Percentiles rank a stretch among this genome's conserved stretches.
Evolutionary conservation across 1,140 invertebrate genomes (phyloP).

Genomic region (Harlomillsia oculata): DNA sequence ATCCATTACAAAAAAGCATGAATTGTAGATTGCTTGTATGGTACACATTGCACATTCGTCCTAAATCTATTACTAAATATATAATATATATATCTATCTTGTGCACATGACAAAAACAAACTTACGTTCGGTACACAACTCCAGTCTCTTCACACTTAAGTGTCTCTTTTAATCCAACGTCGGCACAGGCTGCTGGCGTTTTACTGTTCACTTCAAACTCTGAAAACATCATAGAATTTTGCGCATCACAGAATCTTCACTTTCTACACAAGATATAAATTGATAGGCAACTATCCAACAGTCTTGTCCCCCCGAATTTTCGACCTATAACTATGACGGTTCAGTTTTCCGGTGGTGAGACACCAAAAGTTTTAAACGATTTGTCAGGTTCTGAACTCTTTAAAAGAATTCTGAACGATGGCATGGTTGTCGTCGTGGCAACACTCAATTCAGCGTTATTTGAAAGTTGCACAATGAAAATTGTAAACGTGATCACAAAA

Average conservation of each 20-base stretch:
- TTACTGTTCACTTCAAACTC: constrained; percentile 62
- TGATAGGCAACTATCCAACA: constrained; percentile 58
- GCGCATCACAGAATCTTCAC: constrained; percentile 3
- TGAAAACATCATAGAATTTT: constrained; percentile 38
- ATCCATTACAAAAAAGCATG: constrained; percentile 10
- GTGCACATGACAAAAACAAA: background rate
- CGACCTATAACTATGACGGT: too few relatives aligned
- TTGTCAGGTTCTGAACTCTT: too few relatives aligned
- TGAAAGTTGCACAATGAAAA: too few relatives aligned
- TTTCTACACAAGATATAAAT: constrained; percentile 65
- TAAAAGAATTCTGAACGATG: too few relatives aligned
- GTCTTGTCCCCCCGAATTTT: constrained; percentile 56
- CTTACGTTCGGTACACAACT: constrained; percentile 55
- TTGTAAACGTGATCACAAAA: too few relatives aligned
- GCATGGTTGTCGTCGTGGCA: too few relatives aligned
- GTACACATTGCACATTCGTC: background rate
- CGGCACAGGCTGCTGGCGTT: constrained; percentile 57
- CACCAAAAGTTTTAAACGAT: too few relatives aligned
- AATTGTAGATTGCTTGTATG: background rate
- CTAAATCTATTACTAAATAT: background rate
- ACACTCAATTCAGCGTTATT: too few relatives aligned
- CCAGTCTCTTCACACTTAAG: constrained; percentile 59
- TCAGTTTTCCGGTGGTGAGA: too few relatives aligned
- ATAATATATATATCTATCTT: background rate
- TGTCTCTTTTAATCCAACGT: constrained; percentile 60